Evolutionary conservation across 2,888 invertebrate genomes (phyloP), one percentile per base, ranked within the genome.

Genomic region (Platycnemis pennipes): DNA sequence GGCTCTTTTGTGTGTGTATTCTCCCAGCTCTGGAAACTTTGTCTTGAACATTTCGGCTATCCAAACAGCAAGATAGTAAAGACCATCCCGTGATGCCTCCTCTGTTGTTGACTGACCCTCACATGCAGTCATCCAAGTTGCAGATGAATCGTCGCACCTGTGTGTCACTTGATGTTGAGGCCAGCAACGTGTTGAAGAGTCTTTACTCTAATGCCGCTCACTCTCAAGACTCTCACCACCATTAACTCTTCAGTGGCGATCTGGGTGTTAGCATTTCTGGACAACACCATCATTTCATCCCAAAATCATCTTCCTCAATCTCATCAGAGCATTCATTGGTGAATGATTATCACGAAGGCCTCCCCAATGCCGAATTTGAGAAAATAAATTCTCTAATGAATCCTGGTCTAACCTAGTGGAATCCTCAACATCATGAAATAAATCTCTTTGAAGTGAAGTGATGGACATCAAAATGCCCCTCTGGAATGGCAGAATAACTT

Each of bases 311-410:
- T 26, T 45, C 26, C 45, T 88, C 26, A 46, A 26, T 11, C 46
- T 88, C 88, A 88, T 88, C 2, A 88, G 46, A 26, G 88, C 45
- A 88, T 88, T 88, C 88, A 45, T 2, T 88, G 88, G 88, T 8
- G 88, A 88, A 26, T 45, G 46, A 45, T 46, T 13, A 88, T 46
- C 88, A 45, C 13, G 0, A 4, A 88, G 13, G 0, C 88, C 88
- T 22, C 46, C 46, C 26, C 63, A 7, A 63, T 63, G 63, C 0
- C 63, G 2, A 22, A 63, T 22, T 63, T 63, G 63, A 63, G 63
- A 63, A 16, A 63, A 63, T 63, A 26, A 22, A 63, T 63, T 63
- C n/a, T 63, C 63, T 8, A 63, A 22, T 7, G 26, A 26, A n/a
- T 63, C 63, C 63, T 63, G 63, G n/a, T 63, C 26, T 5, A 63